Evolutionary conservation across 2,888 invertebrate species (phyloP).

Genomic region (Hypomecis atomaria): DNA sequence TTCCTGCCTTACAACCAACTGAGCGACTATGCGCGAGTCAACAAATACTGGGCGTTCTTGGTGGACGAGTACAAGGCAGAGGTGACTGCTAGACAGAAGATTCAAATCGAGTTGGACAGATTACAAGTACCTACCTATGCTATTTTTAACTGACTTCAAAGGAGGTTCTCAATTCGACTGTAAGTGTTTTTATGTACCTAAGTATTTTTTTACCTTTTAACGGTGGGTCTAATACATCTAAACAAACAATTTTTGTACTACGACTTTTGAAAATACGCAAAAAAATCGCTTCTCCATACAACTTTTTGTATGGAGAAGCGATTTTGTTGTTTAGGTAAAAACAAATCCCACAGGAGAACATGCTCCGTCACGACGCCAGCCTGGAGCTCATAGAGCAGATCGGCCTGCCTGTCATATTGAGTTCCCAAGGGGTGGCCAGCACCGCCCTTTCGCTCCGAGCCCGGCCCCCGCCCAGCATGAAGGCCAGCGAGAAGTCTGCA

Average conservation of each 20-base stretch:
- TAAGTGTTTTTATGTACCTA: no score
- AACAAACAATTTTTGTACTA: no score
- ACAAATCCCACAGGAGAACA: constrained; percentile 52
- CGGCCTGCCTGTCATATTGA: constrained; percentile 21
- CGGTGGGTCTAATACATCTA: no score
- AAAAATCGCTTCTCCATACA: no score
- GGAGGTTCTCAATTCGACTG: no score
- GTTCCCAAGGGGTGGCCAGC: constrained; percentile 47
- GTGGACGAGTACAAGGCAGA: constrained; percentile 68
- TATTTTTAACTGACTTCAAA: no score
- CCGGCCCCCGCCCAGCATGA: constrained; percentile 46
- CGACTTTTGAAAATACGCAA: no score
- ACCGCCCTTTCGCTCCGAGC: constrained; percentile 35
- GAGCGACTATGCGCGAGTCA: constrained; percentile 64
- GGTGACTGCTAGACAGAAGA: constrained; percentile 57
- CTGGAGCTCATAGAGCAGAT: constrained; percentile 47
- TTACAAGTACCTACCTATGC: constrained; percentile 48
- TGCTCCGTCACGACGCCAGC: constrained; percentile 60
- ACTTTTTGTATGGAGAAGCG: no score
- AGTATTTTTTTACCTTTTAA: no score
- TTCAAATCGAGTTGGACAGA: constrained; percentile 62
- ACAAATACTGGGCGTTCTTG: constrained; percentile 74
- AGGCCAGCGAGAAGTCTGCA: constrained; percentile 58
- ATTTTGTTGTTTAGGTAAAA: neutral
- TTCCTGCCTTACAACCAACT: constrained; percentile 60